Evolutionary conservation across 2,113 vertebrate genomes (phyloP).

Genomic region (Phylloscopus whistleri): DNA sequence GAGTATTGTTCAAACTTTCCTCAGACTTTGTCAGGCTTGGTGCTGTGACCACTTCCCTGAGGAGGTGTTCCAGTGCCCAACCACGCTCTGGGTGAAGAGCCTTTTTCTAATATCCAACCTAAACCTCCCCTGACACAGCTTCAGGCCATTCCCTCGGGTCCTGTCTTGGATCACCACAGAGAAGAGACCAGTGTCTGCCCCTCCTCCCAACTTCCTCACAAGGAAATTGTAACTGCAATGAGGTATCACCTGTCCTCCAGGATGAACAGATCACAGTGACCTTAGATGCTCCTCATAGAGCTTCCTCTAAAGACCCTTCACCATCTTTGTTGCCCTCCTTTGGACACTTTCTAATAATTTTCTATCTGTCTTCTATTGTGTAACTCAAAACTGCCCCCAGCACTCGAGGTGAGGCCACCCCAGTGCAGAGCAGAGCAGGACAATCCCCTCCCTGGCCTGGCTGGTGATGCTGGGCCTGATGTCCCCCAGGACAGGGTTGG

Average conservation of each 20-base stretch:
- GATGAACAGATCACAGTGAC: background rate
- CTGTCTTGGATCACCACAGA: background rate
- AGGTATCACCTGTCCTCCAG: background rate
- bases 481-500: accelerated
- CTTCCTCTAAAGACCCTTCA: background rate
- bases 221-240: background rate
- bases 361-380: background rate
- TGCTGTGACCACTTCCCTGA: background rate
- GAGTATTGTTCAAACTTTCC: background rate
- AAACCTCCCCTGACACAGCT: background rate
- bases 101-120: background rate
- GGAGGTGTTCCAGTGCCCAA: background rate
- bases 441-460: background rate
- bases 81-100: background rate
- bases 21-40: background rate
- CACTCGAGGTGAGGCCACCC: accelerated
- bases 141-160: background rate
- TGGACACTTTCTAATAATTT: background rate
- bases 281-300: accelerated
- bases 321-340: background rate
- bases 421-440: background rate
- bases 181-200: background rate
- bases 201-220: background rate
- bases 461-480: background rate
- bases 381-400: background rate